Evolutionary conservation across 2,888 invertebrate genomes (phyloP), one percentile per base, ranked within the genome.

Genomic region (Cryptus armator): DNA sequence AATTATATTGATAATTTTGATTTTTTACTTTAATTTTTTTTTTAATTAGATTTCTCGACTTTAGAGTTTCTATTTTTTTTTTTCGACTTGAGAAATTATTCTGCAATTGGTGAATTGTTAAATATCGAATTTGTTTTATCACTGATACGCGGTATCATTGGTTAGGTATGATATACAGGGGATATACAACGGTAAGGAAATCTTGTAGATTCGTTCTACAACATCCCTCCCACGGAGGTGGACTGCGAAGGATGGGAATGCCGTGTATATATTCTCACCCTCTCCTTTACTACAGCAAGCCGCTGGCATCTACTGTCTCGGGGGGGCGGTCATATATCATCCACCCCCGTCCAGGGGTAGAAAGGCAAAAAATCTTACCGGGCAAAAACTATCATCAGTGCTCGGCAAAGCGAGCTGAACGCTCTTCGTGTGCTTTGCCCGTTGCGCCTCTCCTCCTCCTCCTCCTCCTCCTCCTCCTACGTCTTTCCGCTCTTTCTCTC

Each of bases 371-470:
- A 92, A 91, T 92, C 93, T 93, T 91, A 89, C 90, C 89, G 88
- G 88, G 92, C 92, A 93, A 93, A 93, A 93, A 93, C 92, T 93
- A 93, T 93, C 93, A 93, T 93, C 92, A 93, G 92, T 90, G 92
- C 92, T 92, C 90, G 91, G 90, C 90, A 92, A 92, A 92, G 92
- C 92, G 92, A 92, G 91, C 91, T 91, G 90, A 92, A 92, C 92
- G 91, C 90, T 62, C 62, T 90, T 88, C 88, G 88, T 89, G 88
- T 87, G 87, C 88, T 88, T 88, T 78, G 85, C 87, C 44, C 71
- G 75, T 79, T 56, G 66, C 67, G 51, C 78, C 85, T 85, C 87
- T 83, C 62, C 83, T 80, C 83, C 85, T 37, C 37, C 37, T 37
- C 83, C 85, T 37, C 37, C 37, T 37, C n/a, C 87, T 83, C 62